Base-by-base conservation (phyloP, 2,888 invertebrate genomes). In the Trissolcus japonicus region DNA sequence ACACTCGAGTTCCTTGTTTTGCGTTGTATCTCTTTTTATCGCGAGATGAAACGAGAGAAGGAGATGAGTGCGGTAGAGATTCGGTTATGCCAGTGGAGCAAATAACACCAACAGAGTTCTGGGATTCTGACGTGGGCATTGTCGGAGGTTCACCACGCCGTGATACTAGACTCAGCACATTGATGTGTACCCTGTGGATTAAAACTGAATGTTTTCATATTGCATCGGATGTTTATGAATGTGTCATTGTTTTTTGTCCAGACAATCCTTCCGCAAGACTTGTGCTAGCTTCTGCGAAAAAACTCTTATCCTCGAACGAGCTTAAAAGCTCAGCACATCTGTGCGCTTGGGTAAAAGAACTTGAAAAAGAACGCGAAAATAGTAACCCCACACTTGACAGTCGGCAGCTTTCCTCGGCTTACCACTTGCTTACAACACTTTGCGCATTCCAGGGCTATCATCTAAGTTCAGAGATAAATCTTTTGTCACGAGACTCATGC, bases 201-300 rank as follows among this genome's bases (percentile, higher is more conserved):
- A 86, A 83, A 82, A 80, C 83, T 85, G 85, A 86, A 86, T 86
- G 86, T 88, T 88, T 88, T 88, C 88, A 88, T 88, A 88, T 88
- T 84, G 86, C 86, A 83, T 79, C 75, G 80, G 73, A 65, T 80
- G 78, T 78, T 78, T 74, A 76, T 67, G 77, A 65, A 63, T 63
- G 71, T 59, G 74, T 71, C 78, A 74, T 80, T 75, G 78, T 75
- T 78, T 72, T 62, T 67, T 76, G 78, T 78, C 78, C 55, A 73
- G 73, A 74, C 67, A 74, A 78, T 71, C 67, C 77, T 65, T 60
- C 78, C 56, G 62, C 73, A 80, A 73, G 76, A 68, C 80, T 80
- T 73, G 69, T 55, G 54, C 63, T 65, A 69, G 57, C 54, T 76
- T 80, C 68, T 60, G 56, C 78, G 54, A 57, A 74, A 63, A 65